These are phyloP conservation scores for Carposina sasakii DNA, from an alignment of 1,140 invertebrate genomes.

Conservation along the genomic window DNA sequence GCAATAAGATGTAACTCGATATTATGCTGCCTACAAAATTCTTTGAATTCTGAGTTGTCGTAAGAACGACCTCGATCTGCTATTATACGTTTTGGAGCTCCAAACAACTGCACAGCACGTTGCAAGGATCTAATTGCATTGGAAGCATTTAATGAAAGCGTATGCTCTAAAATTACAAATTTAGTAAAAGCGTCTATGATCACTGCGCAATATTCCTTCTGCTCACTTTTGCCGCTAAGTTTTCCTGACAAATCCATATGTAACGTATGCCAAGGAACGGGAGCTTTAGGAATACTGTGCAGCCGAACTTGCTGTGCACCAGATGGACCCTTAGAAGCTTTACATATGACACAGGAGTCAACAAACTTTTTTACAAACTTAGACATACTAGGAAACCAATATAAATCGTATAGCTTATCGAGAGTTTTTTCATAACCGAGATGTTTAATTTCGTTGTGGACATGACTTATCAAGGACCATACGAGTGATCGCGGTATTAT, in stretches of 20 bases:
- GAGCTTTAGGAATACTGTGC: slow-evolving; percentile 11
- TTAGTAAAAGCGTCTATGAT: slow-evolving; percentile 24
- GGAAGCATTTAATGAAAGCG: slow-evolving; percentile 13
- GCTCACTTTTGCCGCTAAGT: slow-evolving; percentile 15
- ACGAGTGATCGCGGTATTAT: slow-evolving; percentile 1
- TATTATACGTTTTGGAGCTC: slow-evolving; percentile 17
- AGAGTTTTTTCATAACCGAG: slow-evolving; percentile 21
- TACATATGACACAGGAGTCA: slow-evolving; percentile 21
- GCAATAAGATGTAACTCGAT: slow-evolving; percentile 26
- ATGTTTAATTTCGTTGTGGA: slow-evolving; percentile 20
- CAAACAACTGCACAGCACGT: slow-evolving; percentile 13
- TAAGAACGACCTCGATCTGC: slow-evolving; percentile 18
- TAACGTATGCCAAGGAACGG: slow-evolving; percentile 3
- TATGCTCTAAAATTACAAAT: slow-evolving; percentile 18
- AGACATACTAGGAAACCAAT: slow-evolving; percentile 28
- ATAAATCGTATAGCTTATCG: slow-evolving; percentile 24
- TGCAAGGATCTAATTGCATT: slow-evolving; percentile 11
- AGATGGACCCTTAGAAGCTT: slow-evolving; percentile 11
- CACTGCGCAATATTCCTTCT: slow-evolving; percentile 18
- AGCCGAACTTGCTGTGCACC: slow-evolving; percentile 13
- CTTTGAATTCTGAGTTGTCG: slow-evolving; percentile 5
- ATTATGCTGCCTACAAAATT: slow-evolving; percentile 4
- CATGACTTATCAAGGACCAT: slow-evolving; percentile 13
- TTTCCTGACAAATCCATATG: slow-evolving; percentile 27
- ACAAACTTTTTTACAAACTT: slow-evolving; percentile 27